Conservation (phyloP, 2,888 invertebrate genomes). For the Epinotia ramella region DNA sequence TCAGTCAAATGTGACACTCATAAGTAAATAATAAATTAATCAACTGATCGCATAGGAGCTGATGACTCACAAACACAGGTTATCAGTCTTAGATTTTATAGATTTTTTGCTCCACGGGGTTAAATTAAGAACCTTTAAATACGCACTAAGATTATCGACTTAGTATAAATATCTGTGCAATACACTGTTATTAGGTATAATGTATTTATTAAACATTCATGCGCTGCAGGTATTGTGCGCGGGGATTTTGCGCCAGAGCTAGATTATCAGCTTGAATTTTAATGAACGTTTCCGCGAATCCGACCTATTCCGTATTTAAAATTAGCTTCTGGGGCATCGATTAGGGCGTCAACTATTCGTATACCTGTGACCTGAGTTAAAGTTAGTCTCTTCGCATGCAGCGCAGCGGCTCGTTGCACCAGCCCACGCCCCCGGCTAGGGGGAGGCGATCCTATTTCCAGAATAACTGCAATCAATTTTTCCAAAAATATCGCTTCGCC, state of each 20-base stretch:
- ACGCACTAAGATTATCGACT: too few species aligned
- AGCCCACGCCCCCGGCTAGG: slow-evolving; percentile 19
- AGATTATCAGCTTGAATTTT: slow-evolving; percentile 24
- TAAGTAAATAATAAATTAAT: too few species aligned
- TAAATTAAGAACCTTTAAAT: not conserved
- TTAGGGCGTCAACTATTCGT: slow-evolving; percentile 31
- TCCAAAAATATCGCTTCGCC: slow-evolving; percentile 37
- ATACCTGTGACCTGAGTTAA: slow-evolving; percentile 33
- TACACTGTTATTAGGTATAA: not conserved
- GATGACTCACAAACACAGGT: too few species aligned
- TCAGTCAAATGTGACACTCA: too few species aligned
- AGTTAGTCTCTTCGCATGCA: slow-evolving; percentile 29
- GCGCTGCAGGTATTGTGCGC: not conserved
- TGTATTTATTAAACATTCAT: slow-evolving; percentile 6
- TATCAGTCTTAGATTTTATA: too few species aligned
- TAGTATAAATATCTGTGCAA: too few species aligned
- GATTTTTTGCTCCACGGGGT: not conserved
- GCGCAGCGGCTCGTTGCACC: not conserved
- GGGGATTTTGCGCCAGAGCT: slow-evolving; percentile 6
- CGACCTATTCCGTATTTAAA: slow-evolving; percentile 39
- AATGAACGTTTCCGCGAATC: slow-evolving; percentile 29
- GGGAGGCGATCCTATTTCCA: slow-evolving; percentile 33
- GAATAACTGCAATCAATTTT: slow-evolving; percentile 41
- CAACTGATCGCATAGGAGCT: too few species aligned
- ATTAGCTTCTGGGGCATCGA: slow-evolving; percentile 43